Evolutionary conservation across 2,888 invertebrate genomes (phyloP).

Genomic region (Megaustenia siamemsis): DNA sequence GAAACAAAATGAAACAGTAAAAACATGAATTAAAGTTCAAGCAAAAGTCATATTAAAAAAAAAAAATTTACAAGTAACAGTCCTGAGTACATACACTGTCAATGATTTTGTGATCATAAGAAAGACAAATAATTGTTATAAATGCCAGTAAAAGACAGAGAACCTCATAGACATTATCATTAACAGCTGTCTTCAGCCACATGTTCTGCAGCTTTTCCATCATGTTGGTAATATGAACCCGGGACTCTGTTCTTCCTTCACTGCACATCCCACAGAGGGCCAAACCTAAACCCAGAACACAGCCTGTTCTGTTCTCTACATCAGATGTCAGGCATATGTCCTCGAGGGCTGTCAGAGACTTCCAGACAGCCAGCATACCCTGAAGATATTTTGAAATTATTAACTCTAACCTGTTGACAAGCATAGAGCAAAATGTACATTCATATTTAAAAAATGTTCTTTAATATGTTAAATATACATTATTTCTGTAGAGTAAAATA

Average conservation of each 20-base stretch:
- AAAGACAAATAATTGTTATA: too few relatives aligned
- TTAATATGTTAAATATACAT: too few relatives aligned
- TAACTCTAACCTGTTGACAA: background rate
- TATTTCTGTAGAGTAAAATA: too few relatives aligned
- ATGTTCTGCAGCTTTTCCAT: constrained; percentile 63
- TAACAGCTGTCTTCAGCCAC: constrained; percentile 55
- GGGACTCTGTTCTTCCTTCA: constrained; percentile 72
- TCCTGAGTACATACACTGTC: too few relatives aligned
- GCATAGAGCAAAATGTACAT: too few relatives aligned
- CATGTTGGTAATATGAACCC: constrained; percentile 67
- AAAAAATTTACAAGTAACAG: too few relatives aligned
- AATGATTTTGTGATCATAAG: too few relatives aligned
- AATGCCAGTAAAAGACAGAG: background rate
- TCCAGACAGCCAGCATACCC: constrained; percentile 68
- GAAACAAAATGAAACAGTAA: too few relatives aligned
- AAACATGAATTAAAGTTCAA: too few relatives aligned
- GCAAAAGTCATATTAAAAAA: too few relatives aligned
- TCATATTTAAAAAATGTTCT: too few relatives aligned
- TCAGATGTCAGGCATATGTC: constrained; percentile 60
- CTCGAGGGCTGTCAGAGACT: constrained; percentile 67
- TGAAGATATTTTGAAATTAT: constrained; percentile 35
- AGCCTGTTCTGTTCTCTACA: constrained; percentile 65
- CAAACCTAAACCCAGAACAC: constrained; percentile 70
- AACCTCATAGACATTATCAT: constrained; percentile 56
- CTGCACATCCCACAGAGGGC: constrained; percentile 69